A percentile compares a stretch with the other conserved stretches of the same genome.
phyloP scores from a whole-genome alignment of 1,140 invertebrate species.

The Calliopsis andreniformis region DNA sequence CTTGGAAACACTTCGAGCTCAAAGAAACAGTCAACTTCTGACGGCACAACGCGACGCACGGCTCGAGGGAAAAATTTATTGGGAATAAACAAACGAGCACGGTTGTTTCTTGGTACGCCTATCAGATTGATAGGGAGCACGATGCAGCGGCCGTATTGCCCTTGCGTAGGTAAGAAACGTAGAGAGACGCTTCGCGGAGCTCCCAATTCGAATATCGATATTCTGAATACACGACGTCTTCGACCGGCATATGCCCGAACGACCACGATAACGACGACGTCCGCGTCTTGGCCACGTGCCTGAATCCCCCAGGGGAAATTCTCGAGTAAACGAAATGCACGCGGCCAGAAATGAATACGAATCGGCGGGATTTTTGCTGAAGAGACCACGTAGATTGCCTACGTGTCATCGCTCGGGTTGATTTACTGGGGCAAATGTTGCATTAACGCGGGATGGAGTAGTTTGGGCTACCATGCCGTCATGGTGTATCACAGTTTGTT shows the following conservation, averaged over 20 bases:
- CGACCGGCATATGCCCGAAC: constrained; percentile 32
- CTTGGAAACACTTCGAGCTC: not conserved
- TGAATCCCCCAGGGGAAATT: constrained; percentile 11
- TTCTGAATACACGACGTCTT: constrained; percentile 27
- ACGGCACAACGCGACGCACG: not conserved
- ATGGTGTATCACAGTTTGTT: too few species aligned
- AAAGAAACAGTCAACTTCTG: not conserved
- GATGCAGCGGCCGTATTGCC: constrained; percentile 30
- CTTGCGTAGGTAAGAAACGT: too few species aligned
- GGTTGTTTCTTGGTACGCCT: constrained; percentile 18
- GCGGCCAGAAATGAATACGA: constrained; percentile 20
- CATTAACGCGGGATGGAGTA: not conserved
- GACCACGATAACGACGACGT: constrained; percentile 43
- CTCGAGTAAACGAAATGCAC: constrained; percentile 35
- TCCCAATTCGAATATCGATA: constrained; percentile 35
- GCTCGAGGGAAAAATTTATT: constrained; percentile 4
- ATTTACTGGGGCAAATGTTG: not conserved
- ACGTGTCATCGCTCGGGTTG: too few species aligned
- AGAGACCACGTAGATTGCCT: not conserved
- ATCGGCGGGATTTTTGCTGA: constrained; percentile 12
- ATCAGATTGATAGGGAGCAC: constrained; percentile 32
- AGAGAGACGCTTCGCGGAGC: constrained; percentile 6
- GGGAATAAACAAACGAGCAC: not conserved
- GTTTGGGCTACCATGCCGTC: too few species aligned
- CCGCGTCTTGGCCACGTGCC: constrained; percentile 39